Percentiles rank a stretch among this genome's conserved stretches.
These are phyloP conservation scores for Dinocampus coccinellae DNA, from an alignment of 2,888 invertebrate genomes.

Conservation along the genomic window DNA sequence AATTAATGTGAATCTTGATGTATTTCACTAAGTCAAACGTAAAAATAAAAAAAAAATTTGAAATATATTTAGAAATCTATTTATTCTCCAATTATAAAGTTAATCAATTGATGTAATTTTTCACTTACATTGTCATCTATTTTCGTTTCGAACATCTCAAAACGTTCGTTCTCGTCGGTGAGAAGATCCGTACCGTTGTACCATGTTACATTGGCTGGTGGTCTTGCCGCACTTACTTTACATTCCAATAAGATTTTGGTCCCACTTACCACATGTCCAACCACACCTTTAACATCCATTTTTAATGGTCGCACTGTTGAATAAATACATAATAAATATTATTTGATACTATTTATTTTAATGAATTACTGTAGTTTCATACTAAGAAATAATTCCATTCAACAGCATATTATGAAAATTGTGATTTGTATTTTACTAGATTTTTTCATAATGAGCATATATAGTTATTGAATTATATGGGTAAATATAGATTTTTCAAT, in stretches of 20 bases:
- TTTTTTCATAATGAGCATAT: too few species aligned
- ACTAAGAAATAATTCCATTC: too few species aligned
- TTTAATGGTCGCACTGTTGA: constrained; percentile 84
- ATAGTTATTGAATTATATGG: too few species aligned
- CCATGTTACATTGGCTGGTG: constrained; percentile 88
- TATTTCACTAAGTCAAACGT: too few species aligned
- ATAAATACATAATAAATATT: constrained; percentile 37
- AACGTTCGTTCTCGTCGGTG: constrained; percentile 57
- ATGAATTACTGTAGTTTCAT: background rate
- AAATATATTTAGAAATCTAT: too few species aligned
- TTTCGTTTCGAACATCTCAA: constrained; percentile 62
- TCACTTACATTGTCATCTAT: constrained; percentile 62
- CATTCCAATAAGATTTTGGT: constrained; percentile 85
- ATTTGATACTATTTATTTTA: background rate
- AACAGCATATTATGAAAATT: too few species aligned
- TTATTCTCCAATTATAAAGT: too few species aligned
- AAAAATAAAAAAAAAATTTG: too few species aligned
- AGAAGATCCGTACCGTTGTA: constrained; percentile 79
- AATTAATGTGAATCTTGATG: too few species aligned
- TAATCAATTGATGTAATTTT: too few species aligned
- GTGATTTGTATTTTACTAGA: too few species aligned
- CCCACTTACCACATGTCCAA: constrained; percentile 84
- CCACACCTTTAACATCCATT: constrained; percentile 82
- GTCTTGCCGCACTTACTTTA: constrained; percentile 83
- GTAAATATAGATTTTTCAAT: too few species aligned